Conservation (phyloP, 92 coral and sea anemone genomes). For the Hydrozoanthus gracilis region DNA sequence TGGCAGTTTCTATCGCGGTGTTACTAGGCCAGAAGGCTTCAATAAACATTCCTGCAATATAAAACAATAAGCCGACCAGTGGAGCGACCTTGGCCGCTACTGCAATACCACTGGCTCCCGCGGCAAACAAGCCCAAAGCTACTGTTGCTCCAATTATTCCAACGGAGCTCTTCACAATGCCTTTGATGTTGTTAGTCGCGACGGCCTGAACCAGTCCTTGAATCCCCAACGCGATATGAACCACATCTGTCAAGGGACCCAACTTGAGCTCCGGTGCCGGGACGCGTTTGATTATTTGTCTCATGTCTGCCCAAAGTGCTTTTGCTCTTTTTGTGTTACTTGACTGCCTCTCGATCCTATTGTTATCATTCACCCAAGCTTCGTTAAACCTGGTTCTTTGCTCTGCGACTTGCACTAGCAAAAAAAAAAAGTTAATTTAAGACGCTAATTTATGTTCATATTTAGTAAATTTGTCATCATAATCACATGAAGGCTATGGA, state of each 20-base stretch:
- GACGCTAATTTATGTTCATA: neutral
- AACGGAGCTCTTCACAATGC: constrained; percentile 62
- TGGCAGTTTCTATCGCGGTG: constrained; percentile 64
- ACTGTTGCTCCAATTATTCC: constrained; percentile 69
- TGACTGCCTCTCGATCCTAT: constrained; percentile 38
- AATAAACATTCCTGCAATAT: constrained; percentile 46
- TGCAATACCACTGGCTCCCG: constrained; percentile 1
- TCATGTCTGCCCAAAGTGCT: constrained; percentile 36
- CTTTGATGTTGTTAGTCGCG: constrained; percentile 53
- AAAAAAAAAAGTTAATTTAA: neutral
- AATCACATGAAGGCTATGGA: neutral
- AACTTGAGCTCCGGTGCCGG: constrained; percentile 23
- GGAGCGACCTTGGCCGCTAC: constrained; percentile 9
- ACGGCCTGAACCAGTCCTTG: constrained; percentile 64
- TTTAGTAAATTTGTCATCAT: neutral
- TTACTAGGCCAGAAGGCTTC: constrained; percentile 57
- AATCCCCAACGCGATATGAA: constrained; percentile 56
- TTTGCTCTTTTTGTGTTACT: constrained; percentile 28
- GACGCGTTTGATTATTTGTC: constrained; percentile 36
- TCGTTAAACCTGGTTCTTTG: constrained; percentile 33
- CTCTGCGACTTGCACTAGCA: constrained; percentile 9
- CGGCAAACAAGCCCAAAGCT: constrained; percentile 39
- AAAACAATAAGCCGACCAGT: constrained; percentile 48
- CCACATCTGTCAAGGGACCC: constrained; percentile 64
- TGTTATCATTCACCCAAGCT: constrained; percentile 44